A percentile compares a stretch with the other conserved stretches of the same genome.
Evolutionary conservation across 2,888 invertebrate genomes (phyloP).

Genomic region (Melinaea menophilus): DNA sequence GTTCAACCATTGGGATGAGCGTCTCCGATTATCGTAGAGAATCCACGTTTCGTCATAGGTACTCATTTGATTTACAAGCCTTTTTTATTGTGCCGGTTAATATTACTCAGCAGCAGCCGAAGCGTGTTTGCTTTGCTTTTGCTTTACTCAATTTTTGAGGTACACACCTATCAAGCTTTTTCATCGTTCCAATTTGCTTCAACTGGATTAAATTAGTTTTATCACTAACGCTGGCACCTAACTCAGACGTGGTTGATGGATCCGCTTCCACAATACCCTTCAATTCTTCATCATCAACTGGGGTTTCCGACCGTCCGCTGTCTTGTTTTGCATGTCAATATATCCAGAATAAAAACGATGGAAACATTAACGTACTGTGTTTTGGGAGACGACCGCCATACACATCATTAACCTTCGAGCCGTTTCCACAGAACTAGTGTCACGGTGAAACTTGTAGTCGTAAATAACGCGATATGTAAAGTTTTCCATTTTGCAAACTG

Average conservation of each 20-base stretch:
- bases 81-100: no score
- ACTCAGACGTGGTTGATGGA: no score
- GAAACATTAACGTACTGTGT: no score
- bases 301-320: no score
- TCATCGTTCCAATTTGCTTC: neutral
- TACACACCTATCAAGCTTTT: neutral
- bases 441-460: neutral
- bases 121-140: neutral
- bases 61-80: no score
- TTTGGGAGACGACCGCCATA: neutral
- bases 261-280: no score
- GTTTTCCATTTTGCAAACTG: neutral
- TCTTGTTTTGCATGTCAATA: no score
- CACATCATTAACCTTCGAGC: neutral
- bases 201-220: neutral
- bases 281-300: no score
- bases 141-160: neutral
- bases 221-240: neutral
- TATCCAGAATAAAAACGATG: no score
- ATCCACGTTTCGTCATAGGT: no score
- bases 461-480: neutral
- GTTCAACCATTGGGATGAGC: no score
- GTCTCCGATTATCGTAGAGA: no score
- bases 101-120: neutral
- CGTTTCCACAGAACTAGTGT: neutral